Conservation (phyloP, 2,888 invertebrate genomes). For the Eilema sororculum region DNA sequence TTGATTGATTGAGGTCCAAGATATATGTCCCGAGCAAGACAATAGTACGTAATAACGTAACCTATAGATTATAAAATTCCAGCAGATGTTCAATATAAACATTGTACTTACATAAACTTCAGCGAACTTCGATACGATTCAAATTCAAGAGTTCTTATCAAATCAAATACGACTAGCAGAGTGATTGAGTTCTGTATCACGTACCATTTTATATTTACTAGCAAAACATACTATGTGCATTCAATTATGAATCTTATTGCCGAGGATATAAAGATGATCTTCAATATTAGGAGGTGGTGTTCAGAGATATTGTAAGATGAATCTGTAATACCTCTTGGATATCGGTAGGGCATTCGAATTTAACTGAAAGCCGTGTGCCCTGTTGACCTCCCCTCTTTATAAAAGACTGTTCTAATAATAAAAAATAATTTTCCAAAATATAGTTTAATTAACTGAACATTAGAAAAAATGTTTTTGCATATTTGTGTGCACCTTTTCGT, state of each 20-base stretch:
- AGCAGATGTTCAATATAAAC: slow-evolving; percentile 9
- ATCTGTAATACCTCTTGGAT: slow-evolving; percentile 65
- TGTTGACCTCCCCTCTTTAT: slow-evolving; percentile 59
- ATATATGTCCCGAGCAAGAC: too few relatives aligned
- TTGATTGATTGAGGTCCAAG: too few relatives aligned
- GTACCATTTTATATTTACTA: slow-evolving; percentile 41
- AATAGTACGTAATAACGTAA: too few relatives aligned
- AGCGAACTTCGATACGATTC: slow-evolving; percentile 31
- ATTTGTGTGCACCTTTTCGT: too few relatives aligned
- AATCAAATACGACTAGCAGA: slow-evolving; percentile 79
- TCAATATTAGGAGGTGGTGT: slow-evolving; percentile 17
- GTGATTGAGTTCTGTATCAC: slow-evolving; percentile 70
- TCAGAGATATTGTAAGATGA: slow-evolving; percentile 45
- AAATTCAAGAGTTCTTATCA: slow-evolving; percentile 65
- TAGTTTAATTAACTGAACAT: too few relatives aligned
- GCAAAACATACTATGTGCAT: slow-evolving; percentile 19
- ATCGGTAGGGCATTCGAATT: slow-evolving; percentile 70
- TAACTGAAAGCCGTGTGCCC: slow-evolving; percentile 66
- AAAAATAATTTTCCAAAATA: too few relatives aligned
- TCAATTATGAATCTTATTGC: slow-evolving; percentile 49
- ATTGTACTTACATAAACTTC: slow-evolving; percentile 23
- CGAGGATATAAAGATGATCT: slow-evolving; percentile 32
- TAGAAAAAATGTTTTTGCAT: too few relatives aligned
- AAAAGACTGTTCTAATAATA: too few relatives aligned
- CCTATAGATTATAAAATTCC: too few relatives aligned